Base-by-base conservation (phyloP, 2,888 invertebrate genomes). In the Noctua janthina region DNA sequence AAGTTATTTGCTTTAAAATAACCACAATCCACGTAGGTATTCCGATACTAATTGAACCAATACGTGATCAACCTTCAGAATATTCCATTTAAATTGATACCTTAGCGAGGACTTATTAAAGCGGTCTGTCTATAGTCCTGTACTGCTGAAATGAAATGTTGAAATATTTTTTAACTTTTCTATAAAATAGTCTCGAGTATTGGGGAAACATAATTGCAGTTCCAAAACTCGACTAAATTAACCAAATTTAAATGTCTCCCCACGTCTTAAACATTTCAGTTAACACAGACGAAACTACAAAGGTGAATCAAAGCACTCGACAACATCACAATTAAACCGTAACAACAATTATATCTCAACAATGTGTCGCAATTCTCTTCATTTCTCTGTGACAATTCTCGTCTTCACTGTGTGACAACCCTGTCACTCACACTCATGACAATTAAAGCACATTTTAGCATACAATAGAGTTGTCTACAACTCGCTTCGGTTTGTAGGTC, bases 371-470 rank as follows among this genome's bases (percentile, higher is more conserved):
- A 62, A 75, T 62, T 17, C 7, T 76, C 74, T 1, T 74, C 62
- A 35, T 10, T 62, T n/a, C 39, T 39, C n/a, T 39, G 76, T 5
- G 75, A 68, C 68, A 72, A 84, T 75, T 84, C n/a, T 74, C 62
- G 66, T n/a, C 17, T 56, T 46, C 43, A 67, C n/a, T 68, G 15
- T 15, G 43, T 68, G 81, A 69, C 89, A 89, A 20, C 88, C 87
- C 89, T 89, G 73, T 66, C 76, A 84, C 69, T 85, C 85, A 82
- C 83, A 88, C 74, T 81, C 79, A 87, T 69, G 87, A 93, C 93
- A 94, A 95, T 94, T 94, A 95, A 90, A 91, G 82, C 85, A 87
- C 83, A 74, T 87, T 90, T 88, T 95, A 92, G 93, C 95, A 95
- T 95, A 95, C 95, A 95, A 95, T 95, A 90, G 92, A 83, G 82